phyloP scores from a whole-genome alignment of 2,113 vertebrate species.

The Barnardius zonarius region DNA sequence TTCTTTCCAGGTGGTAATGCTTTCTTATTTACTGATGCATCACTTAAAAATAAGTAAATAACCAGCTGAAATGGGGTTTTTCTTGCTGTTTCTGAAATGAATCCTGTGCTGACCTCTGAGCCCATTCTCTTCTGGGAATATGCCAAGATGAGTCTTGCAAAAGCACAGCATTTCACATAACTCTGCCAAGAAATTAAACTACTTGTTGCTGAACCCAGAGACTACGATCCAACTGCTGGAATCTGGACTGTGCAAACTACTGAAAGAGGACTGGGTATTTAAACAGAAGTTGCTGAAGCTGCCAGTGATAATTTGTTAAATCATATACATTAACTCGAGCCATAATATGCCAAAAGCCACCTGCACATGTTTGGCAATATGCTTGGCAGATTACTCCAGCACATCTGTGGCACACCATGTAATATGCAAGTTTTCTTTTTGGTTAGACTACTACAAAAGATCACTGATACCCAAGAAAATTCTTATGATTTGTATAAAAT shows the following conservation, averaged over 20 bases:
- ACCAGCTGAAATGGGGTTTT: neutral
- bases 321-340: neutral
- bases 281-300: conserved; percentile 26
- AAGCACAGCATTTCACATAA: conserved; percentile 27
- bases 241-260: neutral
- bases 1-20: neutral
- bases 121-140: conserved; percentile 15
- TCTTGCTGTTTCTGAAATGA: neutral
- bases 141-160: conserved; percentile 17
- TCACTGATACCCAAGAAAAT: neutral
- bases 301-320: conserved; percentile 45
- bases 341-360: conserved; percentile 1
- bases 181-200: conserved; percentile 28
- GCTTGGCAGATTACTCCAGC: conserved; percentile 9
- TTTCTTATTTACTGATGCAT: neutral
- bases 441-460: neutral
- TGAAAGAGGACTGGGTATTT: neutral
- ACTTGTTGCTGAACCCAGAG: neutral
- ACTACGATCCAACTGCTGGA: conserved; percentile 19
- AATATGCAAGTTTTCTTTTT: neutral
- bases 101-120: conserved; percentile 29
- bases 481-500: neutral
- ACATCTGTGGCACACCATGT: conserved; percentile 1
- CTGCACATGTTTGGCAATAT: conserved; percentile 15
- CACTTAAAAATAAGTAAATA: conserved; percentile 12